phyloP scores from a whole-genome alignment of 2,113 vertebrate species.

The Sinocyclocheilus maitianheensis region DNA sequence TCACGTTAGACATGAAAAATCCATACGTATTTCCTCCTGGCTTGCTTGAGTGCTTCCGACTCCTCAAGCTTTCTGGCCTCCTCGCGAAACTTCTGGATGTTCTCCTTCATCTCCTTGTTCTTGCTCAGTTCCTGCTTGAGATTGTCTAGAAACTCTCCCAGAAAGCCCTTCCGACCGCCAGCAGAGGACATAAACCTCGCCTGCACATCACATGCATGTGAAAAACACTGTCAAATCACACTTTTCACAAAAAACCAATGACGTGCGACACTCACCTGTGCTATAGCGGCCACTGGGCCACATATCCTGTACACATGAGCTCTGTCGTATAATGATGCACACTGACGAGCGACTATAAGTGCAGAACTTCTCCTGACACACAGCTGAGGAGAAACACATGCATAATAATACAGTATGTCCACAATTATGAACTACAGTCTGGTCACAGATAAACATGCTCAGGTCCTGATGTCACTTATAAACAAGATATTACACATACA shows the following conservation, averaged over 20 bases:
- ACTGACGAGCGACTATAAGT: constrained; percentile 69
- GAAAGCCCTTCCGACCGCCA: constrained; percentile 85
- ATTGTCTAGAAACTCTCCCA: constrained; percentile 89
- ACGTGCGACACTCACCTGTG: constrained; percentile 75
- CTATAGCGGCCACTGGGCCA: constrained; percentile 58
- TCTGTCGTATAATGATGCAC: constrained; percentile 63
- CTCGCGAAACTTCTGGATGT: constrained; percentile 90
- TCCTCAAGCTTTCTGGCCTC: constrained; percentile 93
- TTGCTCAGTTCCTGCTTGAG: constrained; percentile 92
- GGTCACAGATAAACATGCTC: not conserved
- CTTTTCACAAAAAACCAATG: not conserved
- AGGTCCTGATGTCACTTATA: not conserved
- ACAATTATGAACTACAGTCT: not conserved
- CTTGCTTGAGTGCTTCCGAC: constrained; percentile 89
- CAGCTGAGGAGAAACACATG: constrained; percentile 69
- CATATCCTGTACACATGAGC: constrained; percentile 64
- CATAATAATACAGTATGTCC: not conserved
- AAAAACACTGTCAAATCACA: not conserved
- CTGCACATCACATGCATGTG: constrained; percentile 33
- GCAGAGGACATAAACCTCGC: constrained; percentile 68
- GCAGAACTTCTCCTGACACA: constrained; percentile 74
- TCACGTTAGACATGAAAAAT: not conserved
- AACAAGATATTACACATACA: not conserved
- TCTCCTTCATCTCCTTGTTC: constrained; percentile 98
- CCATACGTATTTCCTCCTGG: constrained; percentile 92